phyloP scores from a whole-genome alignment of 2,888 invertebrate species.

The Trichogramma dendrolimi region DNA sequence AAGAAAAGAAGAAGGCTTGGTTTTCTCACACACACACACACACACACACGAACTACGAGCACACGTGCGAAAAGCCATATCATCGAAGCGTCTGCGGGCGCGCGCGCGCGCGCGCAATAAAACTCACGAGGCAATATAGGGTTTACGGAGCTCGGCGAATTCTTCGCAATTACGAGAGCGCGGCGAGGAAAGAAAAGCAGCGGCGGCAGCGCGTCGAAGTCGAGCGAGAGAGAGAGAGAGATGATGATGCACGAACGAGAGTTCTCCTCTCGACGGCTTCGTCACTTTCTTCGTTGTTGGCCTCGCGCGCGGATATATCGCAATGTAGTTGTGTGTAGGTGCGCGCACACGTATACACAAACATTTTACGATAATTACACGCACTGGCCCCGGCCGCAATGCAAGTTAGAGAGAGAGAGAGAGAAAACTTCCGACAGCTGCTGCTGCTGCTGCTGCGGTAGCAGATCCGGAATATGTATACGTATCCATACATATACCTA shows the following conservation, averaged over 20 bases:
- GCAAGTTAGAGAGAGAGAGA: neutral
- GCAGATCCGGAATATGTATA: constrained; percentile 9
- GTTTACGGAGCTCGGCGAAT: constrained; percentile 1
- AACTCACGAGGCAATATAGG: neutral
- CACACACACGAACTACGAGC: neutral
- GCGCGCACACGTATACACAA: neutral
- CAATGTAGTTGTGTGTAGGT: neutral
- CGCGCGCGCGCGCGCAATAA: constrained; percentile 6
- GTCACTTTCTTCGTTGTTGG: constrained; percentile 15
- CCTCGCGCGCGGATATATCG: neutral
- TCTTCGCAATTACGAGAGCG: constrained; percentile 20
- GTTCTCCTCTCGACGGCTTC: neutral
- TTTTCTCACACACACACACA: neutral
- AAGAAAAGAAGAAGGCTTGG: no score
- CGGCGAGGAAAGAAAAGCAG: constrained; percentile 16
- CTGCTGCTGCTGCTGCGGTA: neutral
- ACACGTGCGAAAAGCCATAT: constrained; percentile 1
- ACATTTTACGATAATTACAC: neutral
- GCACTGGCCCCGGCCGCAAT: neutral
- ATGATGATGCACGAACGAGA: no score
- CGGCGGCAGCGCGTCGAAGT: neutral
- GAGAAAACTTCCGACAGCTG: constrained; percentile 22
- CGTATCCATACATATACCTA: neutral
- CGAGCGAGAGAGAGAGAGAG: no score
- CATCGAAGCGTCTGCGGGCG: neutral